Evolutionary conservation across 2,888 invertebrate species (phyloP).

Genomic region (Dynastes hyllus): DNA sequence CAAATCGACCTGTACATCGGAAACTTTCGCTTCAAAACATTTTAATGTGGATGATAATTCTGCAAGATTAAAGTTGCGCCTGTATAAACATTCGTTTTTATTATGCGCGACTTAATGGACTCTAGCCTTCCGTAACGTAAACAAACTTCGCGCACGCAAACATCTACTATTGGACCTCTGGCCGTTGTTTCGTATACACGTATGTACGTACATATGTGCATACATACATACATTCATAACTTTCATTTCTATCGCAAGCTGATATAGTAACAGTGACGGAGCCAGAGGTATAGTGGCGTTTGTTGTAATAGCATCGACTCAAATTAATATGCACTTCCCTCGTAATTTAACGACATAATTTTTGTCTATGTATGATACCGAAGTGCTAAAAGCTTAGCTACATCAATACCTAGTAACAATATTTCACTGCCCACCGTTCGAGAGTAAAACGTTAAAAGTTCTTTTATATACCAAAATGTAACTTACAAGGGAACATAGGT

Average conservation of each 20-base stretch:
- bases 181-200: constrained; percentile 13
- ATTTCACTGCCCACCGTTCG: neutral
- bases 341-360: constrained; percentile 13
- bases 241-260: constrained; percentile 20
- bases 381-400: constrained; percentile 10
- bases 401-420: constrained; percentile 15
- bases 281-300: constrained; percentile 18
- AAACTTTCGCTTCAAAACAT: constrained; percentile 40
- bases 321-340: constrained; percentile 21
- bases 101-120: constrained; percentile 48
- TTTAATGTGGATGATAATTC: constrained; percentile 46
- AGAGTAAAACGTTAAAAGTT: too few species aligned
- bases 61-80: constrained; percentile 49
- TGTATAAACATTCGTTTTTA: constrained; percentile 48
- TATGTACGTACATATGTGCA: too few species aligned
- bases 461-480: too few species aligned
- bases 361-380: constrained; percentile 14
- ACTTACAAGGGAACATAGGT: too few species aligned
- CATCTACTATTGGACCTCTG: constrained; percentile 28
- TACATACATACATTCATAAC: constrained; percentile 16
- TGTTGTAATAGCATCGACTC: constrained; percentile 19
- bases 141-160: constrained; percentile 37
- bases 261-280: constrained; percentile 5
- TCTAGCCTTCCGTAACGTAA: constrained; percentile 40
- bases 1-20: constrained; percentile 29